These are phyloP conservation scores for Pyrrhura leucotis DNA, from an alignment of 2,797 vertebrate species.

Conservation along the genomic window DNA sequence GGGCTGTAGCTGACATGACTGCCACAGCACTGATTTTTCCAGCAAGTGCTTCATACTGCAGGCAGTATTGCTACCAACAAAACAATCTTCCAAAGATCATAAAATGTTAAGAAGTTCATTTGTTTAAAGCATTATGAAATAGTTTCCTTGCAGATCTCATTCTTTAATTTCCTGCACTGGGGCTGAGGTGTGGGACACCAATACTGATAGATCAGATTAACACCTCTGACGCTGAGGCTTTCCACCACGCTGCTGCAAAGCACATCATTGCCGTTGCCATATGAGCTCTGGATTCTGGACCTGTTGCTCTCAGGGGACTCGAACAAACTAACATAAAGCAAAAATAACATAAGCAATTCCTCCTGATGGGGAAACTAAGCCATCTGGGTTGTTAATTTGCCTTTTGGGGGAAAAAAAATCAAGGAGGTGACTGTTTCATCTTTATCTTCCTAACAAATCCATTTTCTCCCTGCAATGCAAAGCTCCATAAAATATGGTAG, in stretches of 20 bases:
- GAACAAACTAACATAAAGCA: not conserved
- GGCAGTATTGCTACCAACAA: conserved; percentile 44
- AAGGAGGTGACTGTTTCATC: not conserved
- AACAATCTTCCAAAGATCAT: conserved; percentile 58
- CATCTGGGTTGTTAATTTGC: not conserved
- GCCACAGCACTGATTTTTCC: not conserved
- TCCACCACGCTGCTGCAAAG: not conserved
- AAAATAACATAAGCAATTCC: not conserved
- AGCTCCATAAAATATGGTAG: not conserved
- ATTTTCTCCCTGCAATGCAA: not conserved
- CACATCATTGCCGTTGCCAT: not conserved
- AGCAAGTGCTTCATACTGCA: not conserved
- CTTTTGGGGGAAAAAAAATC: not conserved
- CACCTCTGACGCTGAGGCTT: conserved; percentile 12
- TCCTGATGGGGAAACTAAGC: not conserved
- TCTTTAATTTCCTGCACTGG: conserved; percentile 73
- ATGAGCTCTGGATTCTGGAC: conserved; percentile 16
- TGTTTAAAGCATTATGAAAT: conserved; percentile 76
- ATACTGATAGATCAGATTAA: conserved; percentile 68
- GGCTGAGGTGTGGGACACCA: conserved; percentile 69
- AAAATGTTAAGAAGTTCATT: conserved; percentile 74
- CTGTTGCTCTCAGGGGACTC: not conserved
- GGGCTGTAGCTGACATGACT: not conserved
- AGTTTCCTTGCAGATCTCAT: conserved; percentile 58
- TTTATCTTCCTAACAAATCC: not conserved